Percentiles rank a stretch among this genome's conserved stretches.
phyloP scores from a whole-genome alignment of 1,140 invertebrate genomes.

The Semibalanus balanoides region DNA sequence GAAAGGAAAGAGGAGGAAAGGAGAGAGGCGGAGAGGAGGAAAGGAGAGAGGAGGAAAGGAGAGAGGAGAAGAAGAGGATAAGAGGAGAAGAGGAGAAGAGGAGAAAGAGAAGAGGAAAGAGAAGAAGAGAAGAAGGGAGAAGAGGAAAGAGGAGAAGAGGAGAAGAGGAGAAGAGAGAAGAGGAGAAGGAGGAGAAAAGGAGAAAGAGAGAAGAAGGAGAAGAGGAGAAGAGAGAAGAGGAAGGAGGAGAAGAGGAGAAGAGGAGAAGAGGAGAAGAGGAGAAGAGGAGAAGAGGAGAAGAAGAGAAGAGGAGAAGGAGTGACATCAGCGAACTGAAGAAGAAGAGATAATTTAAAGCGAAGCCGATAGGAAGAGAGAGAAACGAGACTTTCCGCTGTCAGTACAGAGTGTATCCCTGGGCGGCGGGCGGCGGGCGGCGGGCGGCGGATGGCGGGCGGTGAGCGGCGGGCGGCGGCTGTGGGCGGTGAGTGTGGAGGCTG shows the following conservation, averaged over 20 bases:
- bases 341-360: no score
- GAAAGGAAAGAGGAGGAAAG: background rate
- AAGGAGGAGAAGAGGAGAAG: slow-evolving; percentile 13
- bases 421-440: no score
- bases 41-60: background rate
- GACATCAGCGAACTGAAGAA: no score
- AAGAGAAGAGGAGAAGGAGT: slow-evolving; percentile 7
- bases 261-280: slow-evolving; percentile 13
- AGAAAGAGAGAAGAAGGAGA: slow-evolving; percentile 7
- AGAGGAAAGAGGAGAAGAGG: background rate
- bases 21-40: background rate
- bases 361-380: no score
- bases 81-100: slow-evolving; percentile 11
- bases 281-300: slow-evolving; percentile 2
- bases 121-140: slow-evolving; percentile 23
- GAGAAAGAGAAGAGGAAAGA: slow-evolving; percentile 12
- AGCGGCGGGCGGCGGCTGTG: no score
- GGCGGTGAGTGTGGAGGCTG: no score
- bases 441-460: no score
- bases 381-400: no score
- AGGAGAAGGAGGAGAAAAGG: slow-evolving; percentile 3
- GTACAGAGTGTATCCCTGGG: no score
- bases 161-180: slow-evolving; percentile 7
- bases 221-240: slow-evolving; percentile 13
- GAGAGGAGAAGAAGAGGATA: slow-evolving; percentile 8